Percentiles rank a stretch among this genome's conserved stretches.
phyloP scores from a whole-genome alignment of 1,140 invertebrate genomes.

The Heliconius melpomene region DNA sequence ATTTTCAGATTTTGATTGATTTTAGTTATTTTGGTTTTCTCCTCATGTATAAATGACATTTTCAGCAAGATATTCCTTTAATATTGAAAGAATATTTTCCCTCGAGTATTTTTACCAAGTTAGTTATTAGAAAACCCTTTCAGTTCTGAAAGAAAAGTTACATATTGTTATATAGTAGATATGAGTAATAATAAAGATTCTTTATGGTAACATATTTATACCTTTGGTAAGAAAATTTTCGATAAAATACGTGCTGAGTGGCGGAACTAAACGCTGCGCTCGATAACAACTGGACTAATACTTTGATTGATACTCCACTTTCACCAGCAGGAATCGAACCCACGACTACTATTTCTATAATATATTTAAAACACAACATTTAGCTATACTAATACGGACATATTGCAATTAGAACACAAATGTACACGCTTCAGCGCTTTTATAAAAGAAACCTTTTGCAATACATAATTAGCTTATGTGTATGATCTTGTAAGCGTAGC shows the following conservation, averaged over 20 bases:
- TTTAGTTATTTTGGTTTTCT: too few species aligned
- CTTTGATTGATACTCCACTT: too few species aligned
- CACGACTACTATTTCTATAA: neutral
- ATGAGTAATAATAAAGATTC: neutral
- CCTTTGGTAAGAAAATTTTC: neutral
- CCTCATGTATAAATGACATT: too few species aligned
- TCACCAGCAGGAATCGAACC: too few species aligned
- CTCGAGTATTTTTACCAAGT: neutral
- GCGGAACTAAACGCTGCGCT: too few species aligned
- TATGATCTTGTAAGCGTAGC: slow-evolving; percentile 32
- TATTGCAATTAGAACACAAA: slow-evolving; percentile 25
- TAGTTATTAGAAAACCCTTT: slow-evolving; percentile 9
- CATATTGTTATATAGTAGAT: neutral
- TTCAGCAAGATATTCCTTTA: neutral
- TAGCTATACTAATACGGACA: neutral
- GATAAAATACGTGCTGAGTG: too few species aligned
- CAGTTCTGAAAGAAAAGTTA: neutral
- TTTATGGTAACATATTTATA: neutral
- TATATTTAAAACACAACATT: neutral
- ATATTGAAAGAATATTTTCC: slow-evolving; percentile 12
- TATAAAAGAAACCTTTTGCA: slow-evolving; percentile 34
- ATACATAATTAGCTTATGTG: slow-evolving; percentile 30
- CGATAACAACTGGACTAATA: too few species aligned
- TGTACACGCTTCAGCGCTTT: slow-evolving; percentile 29
- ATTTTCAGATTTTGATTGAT: too few species aligned